Conservation (phyloP, 2,888 invertebrate genomes). For the Sphaeridia pumilis region DNA sequence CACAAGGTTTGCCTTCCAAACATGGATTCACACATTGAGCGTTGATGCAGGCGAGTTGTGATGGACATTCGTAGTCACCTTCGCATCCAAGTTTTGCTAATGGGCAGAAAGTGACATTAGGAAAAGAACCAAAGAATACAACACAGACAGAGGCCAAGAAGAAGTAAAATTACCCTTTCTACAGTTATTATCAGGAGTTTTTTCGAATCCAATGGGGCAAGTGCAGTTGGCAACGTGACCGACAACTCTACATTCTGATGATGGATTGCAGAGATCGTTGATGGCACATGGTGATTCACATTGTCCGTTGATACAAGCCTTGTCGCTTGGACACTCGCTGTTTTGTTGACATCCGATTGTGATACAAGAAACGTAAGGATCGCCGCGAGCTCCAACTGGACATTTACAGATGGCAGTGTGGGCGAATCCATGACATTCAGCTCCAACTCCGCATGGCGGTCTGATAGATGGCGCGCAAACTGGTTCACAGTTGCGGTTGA, state of each 20-base stretch:
- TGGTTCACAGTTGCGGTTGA: constrained; percentile 68
- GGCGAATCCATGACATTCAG: constrained; percentile 37
- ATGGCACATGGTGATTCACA: constrained; percentile 74
- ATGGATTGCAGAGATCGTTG: constrained; percentile 60
- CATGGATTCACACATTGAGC: constrained; percentile 76
- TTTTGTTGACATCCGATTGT: constrained; percentile 69
- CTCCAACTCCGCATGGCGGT: constrained; percentile 38
- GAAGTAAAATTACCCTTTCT: constrained; percentile 23
- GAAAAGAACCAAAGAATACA: neutral
- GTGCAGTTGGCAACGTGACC: constrained; percentile 76
- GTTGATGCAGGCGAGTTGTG: constrained; percentile 65
- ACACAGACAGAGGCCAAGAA: neutral
- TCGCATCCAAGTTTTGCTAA: constrained; percentile 47
- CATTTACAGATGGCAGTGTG: constrained; percentile 38
- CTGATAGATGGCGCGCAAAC: constrained; percentile 48
- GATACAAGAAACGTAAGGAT: constrained; percentile 38
- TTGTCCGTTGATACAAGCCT: constrained; percentile 71
- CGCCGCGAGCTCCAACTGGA: constrained; percentile 38
- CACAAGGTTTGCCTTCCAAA: constrained; percentile 61
- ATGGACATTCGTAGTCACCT: constrained; percentile 69
- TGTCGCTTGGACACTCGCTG: constrained; percentile 73
- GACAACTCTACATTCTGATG: constrained; percentile 59
- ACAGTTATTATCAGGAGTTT: constrained; percentile 39
- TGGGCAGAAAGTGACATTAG: too few relatives aligned
- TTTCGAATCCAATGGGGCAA: constrained; percentile 61